Evolutionary conservation across 30 jellyfish, hydroid and myxozoan genomes (phyloP).

Genomic region (Chironex yamaguchii): DNA sequence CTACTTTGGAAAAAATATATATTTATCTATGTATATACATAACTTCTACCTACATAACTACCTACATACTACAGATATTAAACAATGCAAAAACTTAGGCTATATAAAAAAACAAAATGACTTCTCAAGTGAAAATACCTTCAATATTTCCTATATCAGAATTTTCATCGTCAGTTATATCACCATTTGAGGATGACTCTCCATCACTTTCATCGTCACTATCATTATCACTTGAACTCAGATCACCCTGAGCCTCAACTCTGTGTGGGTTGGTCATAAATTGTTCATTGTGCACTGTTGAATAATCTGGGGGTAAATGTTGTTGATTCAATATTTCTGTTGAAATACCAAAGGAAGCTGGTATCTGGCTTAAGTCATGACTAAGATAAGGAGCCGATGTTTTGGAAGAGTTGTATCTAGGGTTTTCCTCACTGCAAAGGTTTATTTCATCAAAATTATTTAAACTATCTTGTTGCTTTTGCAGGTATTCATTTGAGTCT

Average conservation of each 20-base stretch:
- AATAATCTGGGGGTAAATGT: neutral
- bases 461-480: no score
- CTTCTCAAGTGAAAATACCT: no score
- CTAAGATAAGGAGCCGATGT: neutral
- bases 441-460: neutral
- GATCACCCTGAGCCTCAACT: neutral
- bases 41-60: no score
- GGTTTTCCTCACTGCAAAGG: neutral
- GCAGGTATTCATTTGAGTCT: no score
- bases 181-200: neutral
- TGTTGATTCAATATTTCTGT: neutral
- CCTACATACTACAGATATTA: no score
- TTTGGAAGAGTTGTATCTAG: neutral
- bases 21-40: no score
- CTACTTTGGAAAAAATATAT: no score
- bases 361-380: neutral
- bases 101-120: no score
- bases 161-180: neutral
- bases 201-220: neutral
- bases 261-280: neutral
- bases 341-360: neutral
- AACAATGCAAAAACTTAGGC: no score
- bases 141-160: neutral
- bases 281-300: no score
- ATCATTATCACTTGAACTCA: neutral